Conservation (phyloP, 2,113 vertebrate species). For the Ia io region DNA sequence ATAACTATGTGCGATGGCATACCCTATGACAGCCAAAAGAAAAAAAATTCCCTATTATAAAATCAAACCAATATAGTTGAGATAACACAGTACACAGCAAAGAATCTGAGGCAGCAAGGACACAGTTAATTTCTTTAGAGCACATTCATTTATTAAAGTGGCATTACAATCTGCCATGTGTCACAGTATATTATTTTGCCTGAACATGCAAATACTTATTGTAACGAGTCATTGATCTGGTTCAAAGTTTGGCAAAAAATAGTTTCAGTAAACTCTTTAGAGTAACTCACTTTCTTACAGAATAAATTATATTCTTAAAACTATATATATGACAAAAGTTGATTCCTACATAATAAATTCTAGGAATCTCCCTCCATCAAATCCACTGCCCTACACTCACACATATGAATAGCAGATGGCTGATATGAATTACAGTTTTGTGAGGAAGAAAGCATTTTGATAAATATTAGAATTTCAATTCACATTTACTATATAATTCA, state of each 20-base stretch:
- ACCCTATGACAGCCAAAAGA: background rate
- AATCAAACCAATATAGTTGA: background rate
- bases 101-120: conserved; percentile 8
- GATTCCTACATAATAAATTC: conserved; percentile 11
- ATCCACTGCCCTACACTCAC: conserved; percentile 1
- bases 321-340: conserved; percentile 2
- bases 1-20: background rate
- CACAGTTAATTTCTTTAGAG: conserved; percentile 59
- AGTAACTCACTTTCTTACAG: conserved; percentile 35
- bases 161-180: conserved; percentile 59
- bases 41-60: background rate
- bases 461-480: conserved; percentile 68
- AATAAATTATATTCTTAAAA: conserved; percentile 63
- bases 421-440: conserved; percentile 1
- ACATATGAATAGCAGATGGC: conserved; percentile 26
- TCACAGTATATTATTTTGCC: conserved; percentile 61
- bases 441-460: conserved; percentile 52
- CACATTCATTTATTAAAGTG: conserved; percentile 67
- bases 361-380: background rate
- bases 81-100: background rate
- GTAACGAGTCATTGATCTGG: conserved; percentile 63
- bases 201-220: conserved; percentile 71
- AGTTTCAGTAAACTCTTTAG: conserved; percentile 54
- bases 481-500: conserved; percentile 64
- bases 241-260: conserved; percentile 58